Base-by-base conservation (phyloP, 2,113 vertebrate genomes). In the Capreolus pygargus region DNA sequence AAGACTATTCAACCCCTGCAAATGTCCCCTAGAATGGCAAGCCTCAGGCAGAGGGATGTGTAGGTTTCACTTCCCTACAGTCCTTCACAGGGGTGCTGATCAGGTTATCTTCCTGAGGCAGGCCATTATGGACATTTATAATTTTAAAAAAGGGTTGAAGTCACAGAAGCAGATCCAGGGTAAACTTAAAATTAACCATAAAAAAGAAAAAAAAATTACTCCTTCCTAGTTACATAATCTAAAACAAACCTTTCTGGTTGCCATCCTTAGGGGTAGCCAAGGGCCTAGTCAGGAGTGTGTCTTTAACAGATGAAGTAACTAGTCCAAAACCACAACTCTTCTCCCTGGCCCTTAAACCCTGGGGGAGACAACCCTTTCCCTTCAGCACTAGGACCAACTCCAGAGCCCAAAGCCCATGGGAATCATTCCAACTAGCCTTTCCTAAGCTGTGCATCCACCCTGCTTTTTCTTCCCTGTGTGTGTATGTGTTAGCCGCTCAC, bases 351-450 rank as follows among this genome's bases (percentile, higher is more conserved):
- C 50, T 21, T 17, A 57, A 8, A 28, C 30, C 30, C 54, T 10
- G 54, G 28, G 43, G 30, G 45, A 23, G 10, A 14, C 3, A 28
- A 1, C 30, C 17, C n/a, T 54, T 79, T 83, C 33, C 58, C 33
- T 21, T 50, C 3, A 54, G 12, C 57, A 5, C 55, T 12, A 25
- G 43, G 9, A 6, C 45, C 45, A 33, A 14, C 9, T 36, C n/a
- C 14, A 27, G 4, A 16, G 33, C 55, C 43, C 23, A 58, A 28
- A 43, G 6, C 45, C 47, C 50, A 2, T 7, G 54, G 16, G 13
- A 45, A 8, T 9, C 2, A 4, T 17, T 58, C 55, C 8, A 2
- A 19, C 25, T 8, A 33, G 57, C n/a, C 27, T 2, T 0, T n/a
- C 30, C 1, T 19, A 25, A 3, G 11, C 12, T 23, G 14, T 21